Percentiles rank a stretch among this genome's conserved stretches.
phyloP scores from a whole-genome alignment of 2,888 invertebrate genomes.

The Muschampia plurimacula region DNA sequence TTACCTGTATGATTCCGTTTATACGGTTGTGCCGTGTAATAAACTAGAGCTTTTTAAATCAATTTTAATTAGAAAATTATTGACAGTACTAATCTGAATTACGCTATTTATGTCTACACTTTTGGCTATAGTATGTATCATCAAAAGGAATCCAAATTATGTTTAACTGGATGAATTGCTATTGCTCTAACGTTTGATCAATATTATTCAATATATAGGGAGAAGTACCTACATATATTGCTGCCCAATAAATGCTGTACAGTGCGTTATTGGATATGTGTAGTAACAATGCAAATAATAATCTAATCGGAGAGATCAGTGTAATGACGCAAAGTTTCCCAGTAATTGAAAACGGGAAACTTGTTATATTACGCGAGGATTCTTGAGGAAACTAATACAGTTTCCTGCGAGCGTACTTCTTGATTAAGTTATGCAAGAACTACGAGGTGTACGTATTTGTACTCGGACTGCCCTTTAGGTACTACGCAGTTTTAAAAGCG shows the following conservation, averaged over 20 bases:
- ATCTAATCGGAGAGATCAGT: slow-evolving; percentile 5
- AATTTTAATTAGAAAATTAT: too few species aligned
- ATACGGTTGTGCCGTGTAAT: too few species aligned
- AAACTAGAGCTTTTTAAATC: too few species aligned
- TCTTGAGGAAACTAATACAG: slow-evolving; percentile 28
- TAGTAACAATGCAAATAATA: background rate
- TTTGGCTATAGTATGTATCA: background rate
- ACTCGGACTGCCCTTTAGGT: background rate
- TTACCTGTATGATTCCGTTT: too few species aligned
- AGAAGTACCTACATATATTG: too few species aligned
- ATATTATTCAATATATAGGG: background rate
- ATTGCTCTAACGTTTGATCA: background rate
- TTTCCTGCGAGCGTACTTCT: slow-evolving; percentile 50
- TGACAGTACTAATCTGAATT: too few species aligned
- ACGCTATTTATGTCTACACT: too few species aligned
- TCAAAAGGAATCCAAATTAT: background rate
- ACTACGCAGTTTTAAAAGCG: background rate
- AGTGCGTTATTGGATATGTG: too few species aligned
- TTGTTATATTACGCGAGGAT: slow-evolving; percentile 24
- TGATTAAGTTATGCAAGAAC: slow-evolving; percentile 54
- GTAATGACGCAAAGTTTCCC: slow-evolving; percentile 22
- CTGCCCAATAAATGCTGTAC: background rate
- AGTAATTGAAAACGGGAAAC: slow-evolving; percentile 26
- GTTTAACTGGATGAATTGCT: background rate
- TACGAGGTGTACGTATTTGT: slow-evolving; percentile 1